A percentile compares a stretch with the other conserved stretches of the same genome.
Evolutionary conservation across 2,797 vertebrate genomes (phyloP).

Genomic region (Bucorvus abyssinicus): DNA sequence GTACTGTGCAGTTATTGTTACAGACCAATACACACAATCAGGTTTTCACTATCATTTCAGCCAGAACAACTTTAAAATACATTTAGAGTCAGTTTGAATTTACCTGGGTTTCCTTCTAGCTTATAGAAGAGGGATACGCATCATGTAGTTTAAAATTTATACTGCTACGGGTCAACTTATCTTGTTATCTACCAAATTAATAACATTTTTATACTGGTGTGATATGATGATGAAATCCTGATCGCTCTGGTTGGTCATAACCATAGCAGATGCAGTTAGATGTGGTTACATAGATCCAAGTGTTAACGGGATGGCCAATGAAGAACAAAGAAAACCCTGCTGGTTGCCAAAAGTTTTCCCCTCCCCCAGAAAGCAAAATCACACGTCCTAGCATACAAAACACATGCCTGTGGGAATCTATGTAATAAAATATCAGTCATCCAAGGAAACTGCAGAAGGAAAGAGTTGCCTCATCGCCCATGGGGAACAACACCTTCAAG

Average conservation of each 20-base stretch:
- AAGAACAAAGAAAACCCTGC: conserved; percentile 43
- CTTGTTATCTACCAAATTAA: neutral
- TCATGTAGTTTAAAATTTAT: neutral
- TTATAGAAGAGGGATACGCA: neutral
- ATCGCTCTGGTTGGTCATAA: neutral
- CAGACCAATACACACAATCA: conserved; percentile 7
- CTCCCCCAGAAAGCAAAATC: neutral
- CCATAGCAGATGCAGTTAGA: conserved; percentile 61
- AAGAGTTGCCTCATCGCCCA: conserved; percentile 49
- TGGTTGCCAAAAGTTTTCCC: neutral
- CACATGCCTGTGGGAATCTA: conserved; percentile 64
- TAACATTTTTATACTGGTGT: neutral
- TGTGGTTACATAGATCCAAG: conserved; percentile 7
- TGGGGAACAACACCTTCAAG: conserved; percentile 65
- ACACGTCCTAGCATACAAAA: conserved; percentile 21
- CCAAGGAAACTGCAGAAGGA: conserved; percentile 54
- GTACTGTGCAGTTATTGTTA: conserved; percentile 47
- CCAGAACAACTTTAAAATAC: neutral
- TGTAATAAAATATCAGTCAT: conserved; percentile 67
- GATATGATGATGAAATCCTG: conserved; percentile 62
- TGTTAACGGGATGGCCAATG: conserved; percentile 34
- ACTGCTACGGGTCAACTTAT: neutral
- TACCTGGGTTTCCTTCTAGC: neutral
- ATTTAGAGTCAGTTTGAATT: neutral
- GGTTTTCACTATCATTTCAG: conserved; percentile 62